Conservation (phyloP, 1,140 invertebrate genomes). For the Heliconius hewitsoni region DNA sequence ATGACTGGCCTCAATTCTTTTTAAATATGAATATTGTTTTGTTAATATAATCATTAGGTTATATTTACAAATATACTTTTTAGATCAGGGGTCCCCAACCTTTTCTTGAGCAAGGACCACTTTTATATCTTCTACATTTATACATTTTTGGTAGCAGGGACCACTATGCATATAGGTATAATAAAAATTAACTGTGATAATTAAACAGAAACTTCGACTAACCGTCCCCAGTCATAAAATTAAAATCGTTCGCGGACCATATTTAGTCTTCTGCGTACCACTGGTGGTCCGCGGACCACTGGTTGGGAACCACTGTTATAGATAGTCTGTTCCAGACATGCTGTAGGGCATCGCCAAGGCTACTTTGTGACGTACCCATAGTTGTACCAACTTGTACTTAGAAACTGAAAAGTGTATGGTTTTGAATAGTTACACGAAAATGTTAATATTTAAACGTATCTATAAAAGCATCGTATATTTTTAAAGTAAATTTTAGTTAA, state of each 20-base stretch:
- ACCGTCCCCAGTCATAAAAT: too few species aligned
- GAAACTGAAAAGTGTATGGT: slow-evolving; percentile 1
- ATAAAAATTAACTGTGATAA: too few species aligned
- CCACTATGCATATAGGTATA: too few species aligned
- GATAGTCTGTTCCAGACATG: not conserved
- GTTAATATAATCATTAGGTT: not conserved
- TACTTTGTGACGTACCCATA: not conserved
- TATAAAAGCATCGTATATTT: not conserved
- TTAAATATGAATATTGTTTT: not conserved
- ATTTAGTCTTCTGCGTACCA: too few species aligned
- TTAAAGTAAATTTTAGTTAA: not conserved
- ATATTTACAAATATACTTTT: not conserved
- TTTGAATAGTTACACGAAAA: slow-evolving; percentile 2
- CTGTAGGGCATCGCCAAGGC: not conserved
- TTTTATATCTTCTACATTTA: too few species aligned
- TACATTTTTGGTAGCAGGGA: too few species aligned
- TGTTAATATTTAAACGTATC: slow-evolving; percentile 3
- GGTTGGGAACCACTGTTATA: not conserved
- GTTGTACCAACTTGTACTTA: not conserved
- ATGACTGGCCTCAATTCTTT: not conserved
- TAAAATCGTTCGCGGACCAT: too few species aligned
- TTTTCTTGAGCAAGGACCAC: too few species aligned
- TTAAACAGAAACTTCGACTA: too few species aligned
- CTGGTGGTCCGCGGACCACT: too few species aligned
- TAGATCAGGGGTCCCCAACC: too few species aligned